These are phyloP conservation scores for Dicrostonyx torquatus DNA, from an alignment of 2,797 vertebrate genomes.

Conservation along the genomic window DNA sequence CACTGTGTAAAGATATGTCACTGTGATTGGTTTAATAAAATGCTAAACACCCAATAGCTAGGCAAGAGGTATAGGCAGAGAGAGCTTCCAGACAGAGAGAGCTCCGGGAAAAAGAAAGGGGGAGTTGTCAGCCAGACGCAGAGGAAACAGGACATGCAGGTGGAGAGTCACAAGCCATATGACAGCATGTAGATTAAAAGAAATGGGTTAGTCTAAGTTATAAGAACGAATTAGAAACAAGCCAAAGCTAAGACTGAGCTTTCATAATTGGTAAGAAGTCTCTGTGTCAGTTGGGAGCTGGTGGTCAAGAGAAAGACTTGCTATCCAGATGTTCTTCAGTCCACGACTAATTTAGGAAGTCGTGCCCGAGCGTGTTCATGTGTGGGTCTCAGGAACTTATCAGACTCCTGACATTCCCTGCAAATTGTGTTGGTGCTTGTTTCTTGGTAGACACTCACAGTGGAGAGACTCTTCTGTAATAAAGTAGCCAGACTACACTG, in stretches of 20 bases:
- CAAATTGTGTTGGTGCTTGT: constrained; percentile 9
- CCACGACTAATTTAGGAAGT: constrained; percentile 26
- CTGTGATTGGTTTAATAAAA: not conserved
- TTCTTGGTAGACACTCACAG: not conserved
- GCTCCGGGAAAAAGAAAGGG: not conserved
- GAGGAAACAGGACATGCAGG: not conserved
- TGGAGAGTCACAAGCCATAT: not conserved
- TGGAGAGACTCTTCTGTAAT: constrained; percentile 27
- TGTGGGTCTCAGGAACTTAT: not conserved
- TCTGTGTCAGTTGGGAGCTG: not conserved
- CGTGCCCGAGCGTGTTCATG: not conserved
- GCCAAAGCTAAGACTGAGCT: not conserved
- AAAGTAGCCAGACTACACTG: not conserved
- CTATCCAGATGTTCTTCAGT: not conserved
- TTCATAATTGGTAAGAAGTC: not conserved
- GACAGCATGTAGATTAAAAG: not conserved
- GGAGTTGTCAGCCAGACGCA: not conserved
- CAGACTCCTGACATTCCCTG: not conserved
- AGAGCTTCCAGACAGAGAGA: not conserved
- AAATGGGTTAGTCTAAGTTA: not conserved
- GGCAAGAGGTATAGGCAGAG: not conserved
- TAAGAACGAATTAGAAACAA: not conserved
- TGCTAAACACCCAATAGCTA: not conserved
- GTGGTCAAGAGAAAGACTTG: not conserved
- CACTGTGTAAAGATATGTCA: not conserved